These are phyloP conservation scores for Florisuga fusca DNA, from an alignment of 2,797 vertebrate genomes.

Conservation along the genomic window DNA sequence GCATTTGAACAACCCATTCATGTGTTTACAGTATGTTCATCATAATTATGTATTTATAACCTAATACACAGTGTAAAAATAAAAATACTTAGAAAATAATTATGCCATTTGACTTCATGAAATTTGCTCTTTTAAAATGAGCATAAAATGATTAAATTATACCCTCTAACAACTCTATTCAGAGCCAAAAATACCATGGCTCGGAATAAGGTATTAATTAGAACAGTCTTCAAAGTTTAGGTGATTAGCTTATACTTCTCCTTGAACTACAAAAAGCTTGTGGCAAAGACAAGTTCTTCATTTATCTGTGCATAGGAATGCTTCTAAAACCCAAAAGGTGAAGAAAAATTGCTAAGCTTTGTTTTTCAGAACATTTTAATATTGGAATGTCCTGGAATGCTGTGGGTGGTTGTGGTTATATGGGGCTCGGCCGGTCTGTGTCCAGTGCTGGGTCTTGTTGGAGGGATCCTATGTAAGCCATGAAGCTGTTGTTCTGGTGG, in stretches of 20 bases:
- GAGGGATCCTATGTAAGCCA: conserved; percentile 84
- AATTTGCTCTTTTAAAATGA: conserved; percentile 77
- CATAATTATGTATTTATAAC: conserved; percentile 66
- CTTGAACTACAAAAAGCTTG: conserved; percentile 55
- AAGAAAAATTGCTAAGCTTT: conserved; percentile 34
- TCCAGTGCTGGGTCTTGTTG: conserved; percentile 79
- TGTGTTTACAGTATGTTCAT: conserved; percentile 36
- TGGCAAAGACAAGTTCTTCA: conserved; percentile 61
- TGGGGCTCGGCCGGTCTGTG: conserved; percentile 82
- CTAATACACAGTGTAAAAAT: conserved; percentile 71
- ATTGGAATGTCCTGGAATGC: not conserved
- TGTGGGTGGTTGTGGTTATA: conserved; percentile 41
- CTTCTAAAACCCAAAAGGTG: conserved; percentile 38
- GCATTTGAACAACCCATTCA: not conserved
- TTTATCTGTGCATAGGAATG: conserved; percentile 45
- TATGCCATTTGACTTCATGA: conserved; percentile 72
- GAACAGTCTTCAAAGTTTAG: conserved; percentile 64
- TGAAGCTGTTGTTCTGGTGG: conserved; percentile 86
- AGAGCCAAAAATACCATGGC: conserved; percentile 38
- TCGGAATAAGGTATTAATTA: conserved; percentile 53
- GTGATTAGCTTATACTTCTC: conserved; percentile 68
- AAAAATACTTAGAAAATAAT: conserved; percentile 75
- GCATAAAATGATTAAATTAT: conserved; percentile 74
- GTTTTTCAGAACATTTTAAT: conserved; percentile 33
- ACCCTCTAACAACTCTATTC: conserved; percentile 43